These are phyloP conservation scores for Mormyrops attenuatus DNA, from an alignment of 2,797 vertebrate species.

Conservation along the genomic window DNA sequence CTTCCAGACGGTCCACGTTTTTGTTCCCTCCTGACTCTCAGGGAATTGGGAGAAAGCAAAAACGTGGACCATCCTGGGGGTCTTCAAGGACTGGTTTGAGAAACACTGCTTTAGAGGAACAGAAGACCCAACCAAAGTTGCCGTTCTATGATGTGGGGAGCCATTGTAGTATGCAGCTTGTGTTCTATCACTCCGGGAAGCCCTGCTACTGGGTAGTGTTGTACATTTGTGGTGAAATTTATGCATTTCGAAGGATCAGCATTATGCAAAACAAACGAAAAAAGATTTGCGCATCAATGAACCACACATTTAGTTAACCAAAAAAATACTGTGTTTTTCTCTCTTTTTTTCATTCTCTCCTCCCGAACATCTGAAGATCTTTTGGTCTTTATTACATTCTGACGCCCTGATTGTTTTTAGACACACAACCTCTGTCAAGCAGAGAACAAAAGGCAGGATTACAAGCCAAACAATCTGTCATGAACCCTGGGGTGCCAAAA, in stretches of 20 bases:
- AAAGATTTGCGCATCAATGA: neutral
- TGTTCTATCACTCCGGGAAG: neutral
- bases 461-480: slow-evolving; percentile 13
- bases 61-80: neutral
- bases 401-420: neutral
- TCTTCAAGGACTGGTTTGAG: neutral
- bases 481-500: neutral
- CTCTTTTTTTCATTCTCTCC: neutral
- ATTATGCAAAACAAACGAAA: neutral
- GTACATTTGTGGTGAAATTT: neutral
- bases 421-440: neutral
- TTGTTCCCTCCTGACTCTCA: neutral
- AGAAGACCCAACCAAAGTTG: neutral
- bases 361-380: neutral
- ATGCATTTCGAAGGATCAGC: neutral
- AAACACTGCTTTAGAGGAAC: neutral
- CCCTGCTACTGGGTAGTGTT: neutral
- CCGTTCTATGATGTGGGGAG: neutral
- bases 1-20: neutral
- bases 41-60: neutral
- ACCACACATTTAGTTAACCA: neutral
- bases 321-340: neutral
- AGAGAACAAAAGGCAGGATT: neutral
- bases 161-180: neutral
- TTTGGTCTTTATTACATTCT: neutral